Conservation (phyloP, 2,113 vertebrate genomes). For the Murina feae region DNA sequence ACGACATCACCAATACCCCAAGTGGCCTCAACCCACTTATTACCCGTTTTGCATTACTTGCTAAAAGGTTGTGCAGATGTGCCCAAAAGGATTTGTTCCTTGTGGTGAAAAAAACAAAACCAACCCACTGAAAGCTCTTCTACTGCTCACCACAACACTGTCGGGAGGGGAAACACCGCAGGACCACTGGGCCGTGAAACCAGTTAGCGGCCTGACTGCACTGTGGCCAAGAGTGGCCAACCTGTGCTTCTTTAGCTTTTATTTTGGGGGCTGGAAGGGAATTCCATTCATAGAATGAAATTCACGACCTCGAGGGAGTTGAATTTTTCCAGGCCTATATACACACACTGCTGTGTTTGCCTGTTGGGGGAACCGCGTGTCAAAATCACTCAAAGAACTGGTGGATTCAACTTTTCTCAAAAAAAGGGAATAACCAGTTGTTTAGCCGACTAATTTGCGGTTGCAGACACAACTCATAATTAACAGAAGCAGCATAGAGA, state of each 20-base stretch:
- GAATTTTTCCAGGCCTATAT: not conserved
- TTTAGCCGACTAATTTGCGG: not conserved
- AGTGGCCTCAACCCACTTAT: slow-evolving; percentile 56
- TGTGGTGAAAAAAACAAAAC: not conserved
- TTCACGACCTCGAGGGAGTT: not conserved
- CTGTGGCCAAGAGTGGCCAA: not conserved
- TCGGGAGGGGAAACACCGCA: not conserved
- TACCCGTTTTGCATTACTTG: slow-evolving; percentile 43
- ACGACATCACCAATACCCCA: slow-evolving; percentile 37
- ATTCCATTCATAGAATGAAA: not conserved
- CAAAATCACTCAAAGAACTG: not conserved
- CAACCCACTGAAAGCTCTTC: not conserved
- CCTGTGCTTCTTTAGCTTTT: not conserved
- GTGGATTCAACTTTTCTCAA: not conserved
- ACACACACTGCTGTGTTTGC: not conserved
- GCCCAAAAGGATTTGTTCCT: slow-evolving; percentile 61
- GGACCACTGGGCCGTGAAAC: not conserved
- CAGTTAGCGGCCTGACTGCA: not conserved
- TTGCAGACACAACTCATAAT: not conserved
- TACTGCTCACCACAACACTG: not conserved
- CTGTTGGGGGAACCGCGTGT: not conserved
- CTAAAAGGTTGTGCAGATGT: slow-evolving; percentile 37
- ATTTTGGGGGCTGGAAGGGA: not conserved
- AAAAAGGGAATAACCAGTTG: not conserved
- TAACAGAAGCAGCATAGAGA: not conserved